Evolutionary conservation across 2,797 vertebrate genomes (phyloP), one percentile per base, ranked within the genome.

Genomic region (Podargus strigoides): DNA sequence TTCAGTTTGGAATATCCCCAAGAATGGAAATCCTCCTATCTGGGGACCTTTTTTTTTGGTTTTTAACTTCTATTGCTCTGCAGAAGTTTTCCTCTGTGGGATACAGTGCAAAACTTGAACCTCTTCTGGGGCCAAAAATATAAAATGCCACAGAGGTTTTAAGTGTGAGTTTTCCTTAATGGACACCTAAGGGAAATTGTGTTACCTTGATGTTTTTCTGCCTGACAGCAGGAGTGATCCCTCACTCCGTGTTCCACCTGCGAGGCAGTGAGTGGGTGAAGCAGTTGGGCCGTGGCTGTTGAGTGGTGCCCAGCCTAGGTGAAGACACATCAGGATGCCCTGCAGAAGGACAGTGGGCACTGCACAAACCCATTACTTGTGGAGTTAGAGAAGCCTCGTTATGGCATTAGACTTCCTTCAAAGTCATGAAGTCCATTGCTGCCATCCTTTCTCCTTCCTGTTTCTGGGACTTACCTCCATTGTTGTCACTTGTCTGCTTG

Each of bases 401-500:
- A 6, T 0, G 7, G 36, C 1, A n/a, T 0, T 47, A 24, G 44
- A 60, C 73, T 72, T 82, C 72, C 59, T 46, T 37, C 37, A 58
- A 85, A 76, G 49, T 6, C 8, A 15, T 21, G 67, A 86, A 79
- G 75, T 86, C 62, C 70, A 27, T 8, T 9, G 15, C 42, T 70
- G 75, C 67, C 47, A 53, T 74, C 72, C 55, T n/a, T 58, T 46
- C 56, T 87, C 79, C 70, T 90, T 85, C 85, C 87, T 27, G 16
- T 76, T 85, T 59, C 42, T 63, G 72, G 44, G 41, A 26, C 42
- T 41, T 52, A 6, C 41, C 58, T 39, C 52, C 16, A 0, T 22
- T 42, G n/a, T 18, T 44, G 59, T 15, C 27, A 14, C 50, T 55
- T 50, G 12, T 17, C 62, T 58, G 12, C 49, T 23, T 16, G 62